These are phyloP conservation scores for Carcinoscorpius rotundicauda DNA, from an alignment of 1,140 invertebrate genomes.

Conservation along the genomic window DNA sequence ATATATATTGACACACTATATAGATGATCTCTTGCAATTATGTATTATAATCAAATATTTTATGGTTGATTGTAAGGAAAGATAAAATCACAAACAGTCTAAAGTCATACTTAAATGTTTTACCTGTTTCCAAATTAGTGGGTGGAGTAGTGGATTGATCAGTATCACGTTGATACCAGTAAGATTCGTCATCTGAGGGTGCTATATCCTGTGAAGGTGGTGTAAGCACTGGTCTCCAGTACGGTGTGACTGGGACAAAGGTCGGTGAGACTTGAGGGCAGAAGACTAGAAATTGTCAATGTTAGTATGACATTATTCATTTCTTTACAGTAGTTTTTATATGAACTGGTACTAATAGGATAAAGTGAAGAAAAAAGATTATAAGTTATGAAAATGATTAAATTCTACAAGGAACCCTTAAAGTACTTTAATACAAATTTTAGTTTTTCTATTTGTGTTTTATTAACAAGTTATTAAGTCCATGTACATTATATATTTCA, in stretches of 20 bases:
- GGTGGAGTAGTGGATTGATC: no score
- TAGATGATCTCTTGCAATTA: no score
- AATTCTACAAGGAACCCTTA: not conserved
- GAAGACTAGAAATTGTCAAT: conserved; percentile 15
- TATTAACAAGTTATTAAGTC: not conserved
- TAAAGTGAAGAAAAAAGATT: not conserved
- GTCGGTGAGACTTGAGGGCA: conserved; percentile 21
- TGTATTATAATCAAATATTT: no score
- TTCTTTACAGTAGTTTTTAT: not conserved
- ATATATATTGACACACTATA: no score
- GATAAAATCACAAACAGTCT: no score
- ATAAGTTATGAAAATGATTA: not conserved
- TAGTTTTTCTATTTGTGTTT: not conserved
- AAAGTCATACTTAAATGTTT: no score
- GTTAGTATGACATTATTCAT: not conserved
- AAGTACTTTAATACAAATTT: not conserved
- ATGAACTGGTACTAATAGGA: not conserved
- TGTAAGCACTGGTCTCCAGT: conserved; percentile 12
- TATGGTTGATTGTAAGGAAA: no score
- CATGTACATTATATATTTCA: not conserved
- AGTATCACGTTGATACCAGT: no score
- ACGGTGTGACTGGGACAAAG: conserved; percentile 17
- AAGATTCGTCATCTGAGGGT: no score
- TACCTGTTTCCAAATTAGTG: no score
- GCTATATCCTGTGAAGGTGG: not conserved